These are phyloP conservation scores for Cheilosia urbana DNA, from an alignment of 2,888 invertebrate genomes.

Conservation along the genomic window DNA sequence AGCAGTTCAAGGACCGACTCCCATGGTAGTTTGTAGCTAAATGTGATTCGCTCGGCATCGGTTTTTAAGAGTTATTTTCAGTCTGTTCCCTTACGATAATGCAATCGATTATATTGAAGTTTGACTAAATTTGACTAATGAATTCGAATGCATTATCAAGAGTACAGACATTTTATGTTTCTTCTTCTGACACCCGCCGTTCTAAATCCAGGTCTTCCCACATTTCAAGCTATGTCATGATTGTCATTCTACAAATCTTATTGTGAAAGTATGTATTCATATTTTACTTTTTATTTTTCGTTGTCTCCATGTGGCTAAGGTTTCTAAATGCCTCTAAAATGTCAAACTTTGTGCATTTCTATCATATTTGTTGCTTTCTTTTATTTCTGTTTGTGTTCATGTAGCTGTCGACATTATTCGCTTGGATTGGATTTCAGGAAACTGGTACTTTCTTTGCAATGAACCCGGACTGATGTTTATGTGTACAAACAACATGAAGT, in stretches of 20 bases:
- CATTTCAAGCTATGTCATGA: neutral
- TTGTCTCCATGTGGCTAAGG: constrained; percentile 63
- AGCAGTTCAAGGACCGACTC: too few relatives aligned
- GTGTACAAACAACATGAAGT: constrained; percentile 86
- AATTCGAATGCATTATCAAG: too few relatives aligned
- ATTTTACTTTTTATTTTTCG: constrained; percentile 22
- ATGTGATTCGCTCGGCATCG: too few relatives aligned
- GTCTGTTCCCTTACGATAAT: too few relatives aligned
- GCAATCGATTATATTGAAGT: too few relatives aligned
- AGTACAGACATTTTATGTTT: too few relatives aligned
- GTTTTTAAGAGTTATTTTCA: too few relatives aligned
- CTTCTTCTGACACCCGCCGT: too few relatives aligned
- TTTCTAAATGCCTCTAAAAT: constrained; percentile 32
- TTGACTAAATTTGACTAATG: too few relatives aligned
- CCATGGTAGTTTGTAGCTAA: too few relatives aligned
- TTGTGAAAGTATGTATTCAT: constrained; percentile 2
- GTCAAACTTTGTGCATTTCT: neutral
- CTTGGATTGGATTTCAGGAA: constrained; percentile 93
- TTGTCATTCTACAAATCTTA: neutral
- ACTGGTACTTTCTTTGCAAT: constrained; percentile 93
- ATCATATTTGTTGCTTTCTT: neutral
- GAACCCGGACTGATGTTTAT: constrained; percentile 88
- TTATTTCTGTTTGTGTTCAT: constrained; percentile 54
- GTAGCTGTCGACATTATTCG: constrained; percentile 90
- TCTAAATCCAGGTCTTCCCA: too few relatives aligned